Evolutionary conservation across 2,113 vertebrate species (phyloP), one percentile per base, ranked within the genome.

Genomic region (Clupea harengus): DNA sequence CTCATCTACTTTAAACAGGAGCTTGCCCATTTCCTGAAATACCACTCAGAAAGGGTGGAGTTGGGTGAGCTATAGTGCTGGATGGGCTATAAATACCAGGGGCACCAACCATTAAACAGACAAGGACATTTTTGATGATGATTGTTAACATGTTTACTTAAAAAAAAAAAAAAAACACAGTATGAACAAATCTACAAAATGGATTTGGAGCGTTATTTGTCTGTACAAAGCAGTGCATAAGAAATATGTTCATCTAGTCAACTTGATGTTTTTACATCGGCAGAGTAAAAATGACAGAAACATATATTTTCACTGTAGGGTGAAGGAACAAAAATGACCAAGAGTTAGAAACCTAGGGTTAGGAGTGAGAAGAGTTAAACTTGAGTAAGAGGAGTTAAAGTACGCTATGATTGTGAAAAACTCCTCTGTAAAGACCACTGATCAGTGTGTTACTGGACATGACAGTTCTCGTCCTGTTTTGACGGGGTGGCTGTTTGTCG

Each of bases 391-490:
- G 54, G 28, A 75, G 49, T 81, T n/a, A 85, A n/a, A 85, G 28
- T 39, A 3, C 39, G 72, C 39, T 28, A 25, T 78, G 72, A 78
- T 13, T 78, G 13, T 39, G 28, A 39, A 11, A 78, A 2, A 78
- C 10, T 44, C 25, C 10, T 13, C 39, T 32, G 45, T 75, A 75
- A 25, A 50, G 47, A 20, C 7, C 3, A 18, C 0, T 8, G 45
- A 75, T 52, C 67, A 75, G 50, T 28, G 6, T 9, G 44, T 88
- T 93, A 99, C 90, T 98, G 97, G 85, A 98, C 94, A 0, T 94
- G 95, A 64, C 96, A 98, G 83, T 96, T 95, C 82, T 97, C 95
- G 7, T 88, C 92, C 84, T 91, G 91, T n/a, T 88, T 81, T 0
- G 85, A 81, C 72, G 86, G 22, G 60, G 85, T 72, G 17, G 28